Base-by-base conservation (phyloP, 2,113 vertebrate genomes). In the Psettodes erumei region DNA sequence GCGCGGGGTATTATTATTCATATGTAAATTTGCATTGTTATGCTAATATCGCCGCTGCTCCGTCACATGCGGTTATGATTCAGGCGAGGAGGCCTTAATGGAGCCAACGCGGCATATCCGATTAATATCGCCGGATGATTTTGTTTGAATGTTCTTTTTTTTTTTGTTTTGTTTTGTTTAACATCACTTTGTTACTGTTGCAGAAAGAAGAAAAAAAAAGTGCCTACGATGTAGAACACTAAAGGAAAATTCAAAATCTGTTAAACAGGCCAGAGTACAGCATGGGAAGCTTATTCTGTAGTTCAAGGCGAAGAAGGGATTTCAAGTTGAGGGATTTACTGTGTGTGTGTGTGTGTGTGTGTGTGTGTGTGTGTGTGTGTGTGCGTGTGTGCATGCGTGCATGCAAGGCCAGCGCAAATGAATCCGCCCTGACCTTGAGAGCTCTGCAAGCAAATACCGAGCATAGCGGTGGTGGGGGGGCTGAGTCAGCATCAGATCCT, bases 1-100 rank as follows among this genome's bases (percentile, higher is more conserved):
- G 43, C 19, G 53, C 19, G 18, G 72, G 28, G 16, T 65, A 32
- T 48, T 67, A 64, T 77, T 25, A 72, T 75, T 79, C 32, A 55
- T 69, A 72, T 75, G 33, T 59, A 80, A 64, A 77, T 79, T 16
- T 28, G 2, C n/a, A 53, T 58, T 75, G 40, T 71, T 75, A 68
- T 71, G 84, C 45, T 71, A 75, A 86, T 82, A 43, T 19, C 12
- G 54, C 5, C 27, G 13, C 58, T 59, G 68, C 66, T 77, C 73
- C 61, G 68, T 75, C 61, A 62, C 30, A 50, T 55, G 54, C 8
- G 56, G 79, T 81, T 83, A 72, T 60, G 19, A 40, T 73, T 79
- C 50, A 81, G 37, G 75, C 38, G 75, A 25, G 32, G 62, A 35
- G 54, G 56, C 21, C 40, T 50, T 71, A 77, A 75, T 75, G 69